Evolutionary conservation across 1,140 invertebrate genomes (phyloP).

Genomic region (Drosophila nebulosa): DNA sequence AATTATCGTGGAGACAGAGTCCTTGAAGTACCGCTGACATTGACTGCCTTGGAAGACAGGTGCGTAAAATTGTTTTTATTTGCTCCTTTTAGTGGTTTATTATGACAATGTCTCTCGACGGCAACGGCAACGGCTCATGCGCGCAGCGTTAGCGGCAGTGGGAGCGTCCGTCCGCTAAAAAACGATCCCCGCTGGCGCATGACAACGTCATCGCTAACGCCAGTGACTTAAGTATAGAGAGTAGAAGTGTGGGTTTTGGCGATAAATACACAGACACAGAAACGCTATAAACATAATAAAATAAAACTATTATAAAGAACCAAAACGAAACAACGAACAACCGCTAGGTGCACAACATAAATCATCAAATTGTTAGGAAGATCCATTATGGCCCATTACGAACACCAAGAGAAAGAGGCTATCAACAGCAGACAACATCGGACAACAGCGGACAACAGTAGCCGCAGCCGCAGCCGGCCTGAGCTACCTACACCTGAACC

Average conservation of each 20-base stretch:
- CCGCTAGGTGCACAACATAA: conserved; percentile 76
- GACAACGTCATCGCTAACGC: conserved; percentile 11
- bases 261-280: conserved; percentile 63
- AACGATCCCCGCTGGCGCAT: conserved; percentile 24
- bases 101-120: conserved; percentile 55
- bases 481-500: conserved; percentile 7
- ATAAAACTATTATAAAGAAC: conserved; percentile 67
- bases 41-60: conserved; percentile 63
- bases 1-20: conserved; percentile 47
- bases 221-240: conserved; percentile 37
- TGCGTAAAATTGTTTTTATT: conserved; percentile 79
- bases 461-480: conserved; percentile 8
- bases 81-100: conserved; percentile 77
- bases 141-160: conserved; percentile 31
- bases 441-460: conserved; percentile 25
- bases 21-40: conserved; percentile 69
- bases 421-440: conserved; percentile 24
- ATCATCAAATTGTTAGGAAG: conserved; percentile 80
- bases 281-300: conserved; percentile 71
- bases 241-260: conserved; percentile 46
- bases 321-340: conserved; percentile 64
- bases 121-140: conserved; percentile 57
- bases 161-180: neutral
- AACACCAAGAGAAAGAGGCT: conserved; percentile 46
- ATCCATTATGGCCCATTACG: conserved; percentile 79